Conservation (phyloP, 1,140 invertebrate genomes). For the Drosophila paulistorum region DNA sequence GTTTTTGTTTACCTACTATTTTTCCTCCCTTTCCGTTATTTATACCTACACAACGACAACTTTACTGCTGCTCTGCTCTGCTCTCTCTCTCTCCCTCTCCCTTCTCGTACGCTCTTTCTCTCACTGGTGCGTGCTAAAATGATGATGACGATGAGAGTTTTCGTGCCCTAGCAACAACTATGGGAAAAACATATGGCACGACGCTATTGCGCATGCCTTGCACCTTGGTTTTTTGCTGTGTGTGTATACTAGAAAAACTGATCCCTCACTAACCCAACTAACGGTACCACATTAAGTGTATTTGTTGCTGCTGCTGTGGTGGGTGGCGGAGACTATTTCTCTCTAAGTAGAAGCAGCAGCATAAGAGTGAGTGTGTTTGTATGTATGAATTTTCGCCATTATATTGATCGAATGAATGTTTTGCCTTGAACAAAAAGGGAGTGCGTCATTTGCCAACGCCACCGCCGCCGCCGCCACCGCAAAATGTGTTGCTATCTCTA, state of each 20-base stretch:
- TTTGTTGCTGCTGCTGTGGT: conserved; percentile 15
- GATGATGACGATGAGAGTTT: conserved; percentile 24
- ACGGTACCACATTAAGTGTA: conserved; percentile 48
- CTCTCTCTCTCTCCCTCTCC: too few species aligned
- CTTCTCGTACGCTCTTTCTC: neutral
- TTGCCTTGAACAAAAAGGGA: conserved; percentile 17
- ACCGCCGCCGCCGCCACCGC: neutral
- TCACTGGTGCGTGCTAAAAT: conserved; percentile 36
- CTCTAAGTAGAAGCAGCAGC: conserved; percentile 16
- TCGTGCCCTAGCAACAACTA: conserved; percentile 34
- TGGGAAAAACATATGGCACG: conserved; percentile 45
- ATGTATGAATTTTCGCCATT: conserved; percentile 6
- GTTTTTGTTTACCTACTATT: conserved; percentile 65
- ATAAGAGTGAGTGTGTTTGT: conserved; percentile 6
- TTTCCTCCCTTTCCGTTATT: conserved; percentile 29
- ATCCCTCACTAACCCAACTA: conserved; percentile 68
- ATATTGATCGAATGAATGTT: conserved; percentile 16
- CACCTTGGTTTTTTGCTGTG: conserved; percentile 52
- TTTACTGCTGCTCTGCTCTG: neutral
- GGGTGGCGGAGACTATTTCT: conserved; percentile 46
- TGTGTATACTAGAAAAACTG: conserved; percentile 74
- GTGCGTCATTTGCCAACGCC: conserved; percentile 6
- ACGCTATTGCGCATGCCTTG: conserved; percentile 66
- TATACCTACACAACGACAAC: conserved; percentile 16
- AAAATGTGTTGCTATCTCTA: conserved; percentile 1